Evolutionary conservation across 2,888 invertebrate species (phyloP).

Genomic region (Isoperla grammatica): DNA sequence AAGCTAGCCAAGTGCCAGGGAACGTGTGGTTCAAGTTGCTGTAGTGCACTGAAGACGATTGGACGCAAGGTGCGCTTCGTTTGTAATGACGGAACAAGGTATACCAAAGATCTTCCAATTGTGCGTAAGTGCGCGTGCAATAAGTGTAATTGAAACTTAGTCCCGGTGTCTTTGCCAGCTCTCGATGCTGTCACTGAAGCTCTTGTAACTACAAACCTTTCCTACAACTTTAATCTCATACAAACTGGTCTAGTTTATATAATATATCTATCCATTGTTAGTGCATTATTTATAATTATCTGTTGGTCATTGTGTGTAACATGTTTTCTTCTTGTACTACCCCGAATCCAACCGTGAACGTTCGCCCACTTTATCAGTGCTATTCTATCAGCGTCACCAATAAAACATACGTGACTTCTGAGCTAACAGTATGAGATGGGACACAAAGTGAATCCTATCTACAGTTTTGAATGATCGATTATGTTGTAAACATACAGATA

Average conservation of each 20-base stretch:
- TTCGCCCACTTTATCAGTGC: not conserved
- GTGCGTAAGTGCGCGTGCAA: slow-evolving; percentile 96
- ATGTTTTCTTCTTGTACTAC: slow-evolving; percentile 35
- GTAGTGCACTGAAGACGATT: slow-evolving; percentile 87
- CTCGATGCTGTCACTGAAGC: slow-evolving; percentile 28
- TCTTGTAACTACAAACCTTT: not conserved
- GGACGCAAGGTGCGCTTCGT: slow-evolving; percentile 90
- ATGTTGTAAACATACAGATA: no score
- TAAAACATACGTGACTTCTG: no score
- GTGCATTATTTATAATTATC: slow-evolving; percentile 36
- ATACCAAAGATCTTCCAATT: slow-evolving; percentile 93
- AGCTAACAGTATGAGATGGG: no score
- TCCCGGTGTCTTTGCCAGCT: no score
- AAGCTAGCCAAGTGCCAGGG: slow-evolving; percentile 82
- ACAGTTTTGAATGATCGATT: no score
- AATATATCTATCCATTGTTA: slow-evolving; percentile 37
- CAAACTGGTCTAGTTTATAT: slow-evolving; percentile 33
- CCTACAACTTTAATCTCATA: slow-evolving; percentile 12
- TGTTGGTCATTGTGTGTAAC: slow-evolving; percentile 36
- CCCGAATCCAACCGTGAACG: slow-evolving; percentile 25
- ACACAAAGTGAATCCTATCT: no score
- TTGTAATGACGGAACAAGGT: slow-evolving; percentile 87
- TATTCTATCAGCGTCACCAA: not conserved
- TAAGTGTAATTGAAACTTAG: slow-evolving; percentile 70
- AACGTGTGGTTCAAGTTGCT: slow-evolving; percentile 75